Base-by-base conservation (phyloP, 2,888 invertebrate genomes). In the Hyposoter dolosus region DNA sequence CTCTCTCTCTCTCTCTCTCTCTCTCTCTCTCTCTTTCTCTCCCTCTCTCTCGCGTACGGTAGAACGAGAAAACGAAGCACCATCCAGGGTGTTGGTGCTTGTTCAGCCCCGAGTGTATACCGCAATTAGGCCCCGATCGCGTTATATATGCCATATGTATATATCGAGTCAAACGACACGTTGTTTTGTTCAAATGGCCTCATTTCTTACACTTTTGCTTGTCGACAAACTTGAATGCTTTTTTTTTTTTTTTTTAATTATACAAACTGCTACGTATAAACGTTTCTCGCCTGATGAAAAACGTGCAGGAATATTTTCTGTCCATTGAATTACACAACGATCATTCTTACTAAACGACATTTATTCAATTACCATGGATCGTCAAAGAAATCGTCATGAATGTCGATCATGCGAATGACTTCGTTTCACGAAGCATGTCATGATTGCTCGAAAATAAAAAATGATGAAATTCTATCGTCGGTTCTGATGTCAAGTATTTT, bases 111-210 rank as follows among this genome's bases (percentile, higher is more conserved):
- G 47, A 83, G 68, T 56, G 66, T 74, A 77, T 80, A 85, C 83
- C 81, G 85, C 88, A 86, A 88, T 88, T 86, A 88, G 88, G 85
- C 77, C 83, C 79, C 85, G 87, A 88, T 88, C 87, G 86, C 56
- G 76, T 79, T 75, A 77, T 40, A 68, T 68, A 28, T 17, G 28
- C 60, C 50, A 63, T 32, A 45, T 23, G 12, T 68, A 19, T 69
- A 69, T 65, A 35, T 65, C n/a, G 32, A 63, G 28, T 50, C 28
- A 32, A 53, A 50, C 40, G 66, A 50, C 35, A 53, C 66, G 35
- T 50, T 77, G 19, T 77, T 77, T 66, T 23, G n/a, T 66, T 32
- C 66, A 19, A 32, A 45, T 32, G 43, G 28, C 23, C 68, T 74
- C 32, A 43, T 43, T 72, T 53, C 56, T 75, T 69, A 74, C 43